phyloP scores from a whole-genome alignment of 2,797 vertebrate species.

The Luscinia luscinia region DNA sequence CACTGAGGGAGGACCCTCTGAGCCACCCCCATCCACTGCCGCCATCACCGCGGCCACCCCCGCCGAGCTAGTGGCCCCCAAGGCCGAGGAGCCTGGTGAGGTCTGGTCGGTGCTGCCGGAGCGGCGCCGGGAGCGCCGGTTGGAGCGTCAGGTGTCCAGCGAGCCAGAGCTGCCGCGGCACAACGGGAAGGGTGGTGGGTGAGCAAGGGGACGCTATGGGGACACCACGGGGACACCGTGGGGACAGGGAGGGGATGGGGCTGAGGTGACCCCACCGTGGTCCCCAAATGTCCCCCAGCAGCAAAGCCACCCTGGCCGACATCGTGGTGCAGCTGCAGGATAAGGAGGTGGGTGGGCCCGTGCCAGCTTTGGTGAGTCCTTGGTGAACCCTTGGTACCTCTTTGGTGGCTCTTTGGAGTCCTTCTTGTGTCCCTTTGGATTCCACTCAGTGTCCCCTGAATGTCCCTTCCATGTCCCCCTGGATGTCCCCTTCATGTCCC shows the following conservation, averaged over 20 bases:
- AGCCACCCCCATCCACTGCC: slow-evolving; percentile 46
- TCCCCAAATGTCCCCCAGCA: neutral
- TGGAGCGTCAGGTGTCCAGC: slow-evolving; percentile 90
- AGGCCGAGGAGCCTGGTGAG: slow-evolving; percentile 75
- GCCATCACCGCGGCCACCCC: neutral
- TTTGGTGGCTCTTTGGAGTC: neutral
- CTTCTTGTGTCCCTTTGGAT: too few species aligned
- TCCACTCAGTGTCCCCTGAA: neutral
- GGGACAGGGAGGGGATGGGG: neutral
- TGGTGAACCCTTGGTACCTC: neutral
- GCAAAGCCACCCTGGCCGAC: neutral
- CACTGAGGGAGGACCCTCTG: neutral
- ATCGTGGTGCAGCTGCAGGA: neutral
- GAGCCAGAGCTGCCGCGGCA: slow-evolving; percentile 84
- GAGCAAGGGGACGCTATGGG: rapidly evolving
- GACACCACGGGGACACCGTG: rapidly evolving
- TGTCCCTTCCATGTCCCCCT: too few species aligned
- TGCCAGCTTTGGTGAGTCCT: neutral
- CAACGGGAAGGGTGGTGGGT: slow-evolving; percentile 42
- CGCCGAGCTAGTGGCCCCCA: slow-evolving; percentile 35
- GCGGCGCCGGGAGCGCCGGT: slow-evolving; percentile 83
- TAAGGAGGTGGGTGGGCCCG: neutral
- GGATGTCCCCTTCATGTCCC: too few species aligned
- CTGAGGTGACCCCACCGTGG: neutral
- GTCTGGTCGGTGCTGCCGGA: slow-evolving; percentile 74